phyloP scores from a whole-genome alignment of 2,797 vertebrate genomes.

The Phataginus tricuspis region DNA sequence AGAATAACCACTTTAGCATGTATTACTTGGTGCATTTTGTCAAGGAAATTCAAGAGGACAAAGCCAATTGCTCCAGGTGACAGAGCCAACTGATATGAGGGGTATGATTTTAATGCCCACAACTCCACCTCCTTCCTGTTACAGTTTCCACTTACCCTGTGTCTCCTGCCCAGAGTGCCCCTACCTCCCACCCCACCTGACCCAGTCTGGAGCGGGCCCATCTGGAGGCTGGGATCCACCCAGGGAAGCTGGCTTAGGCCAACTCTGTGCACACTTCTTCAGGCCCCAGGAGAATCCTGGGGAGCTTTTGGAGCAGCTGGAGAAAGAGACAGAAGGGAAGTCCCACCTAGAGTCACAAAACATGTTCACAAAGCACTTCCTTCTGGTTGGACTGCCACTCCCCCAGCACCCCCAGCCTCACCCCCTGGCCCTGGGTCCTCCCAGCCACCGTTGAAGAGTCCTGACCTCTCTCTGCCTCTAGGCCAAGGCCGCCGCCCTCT shows the following conservation, averaged over 20 bases:
- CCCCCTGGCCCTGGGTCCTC: neutral
- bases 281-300: neutral
- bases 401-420: neutral
- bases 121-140: neutral
- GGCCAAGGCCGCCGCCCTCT: neutral
- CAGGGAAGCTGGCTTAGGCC: neutral
- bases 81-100: neutral
- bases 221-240: neutral
- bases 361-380: neutral
- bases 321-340: neutral
- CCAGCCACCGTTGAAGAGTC: neutral
- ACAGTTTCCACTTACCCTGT: neutral
- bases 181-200: accelerated
- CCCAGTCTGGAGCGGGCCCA: neutral
- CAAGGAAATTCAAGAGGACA: neutral
- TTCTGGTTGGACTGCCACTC: neutral
- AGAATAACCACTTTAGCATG: neutral
- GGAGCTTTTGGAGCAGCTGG: neutral
- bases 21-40: neutral
- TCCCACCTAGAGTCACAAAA: neutral
- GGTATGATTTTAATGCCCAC: neutral
- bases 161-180: neutral
- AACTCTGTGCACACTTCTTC: neutral
- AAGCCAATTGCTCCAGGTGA: neutral
- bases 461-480: neutral